A percentile compares a stretch with the other conserved stretches of the same genome.
phyloP scores from a whole-genome alignment of 2,113 vertebrate genomes.

The Corythornis cristatus region DNA sequence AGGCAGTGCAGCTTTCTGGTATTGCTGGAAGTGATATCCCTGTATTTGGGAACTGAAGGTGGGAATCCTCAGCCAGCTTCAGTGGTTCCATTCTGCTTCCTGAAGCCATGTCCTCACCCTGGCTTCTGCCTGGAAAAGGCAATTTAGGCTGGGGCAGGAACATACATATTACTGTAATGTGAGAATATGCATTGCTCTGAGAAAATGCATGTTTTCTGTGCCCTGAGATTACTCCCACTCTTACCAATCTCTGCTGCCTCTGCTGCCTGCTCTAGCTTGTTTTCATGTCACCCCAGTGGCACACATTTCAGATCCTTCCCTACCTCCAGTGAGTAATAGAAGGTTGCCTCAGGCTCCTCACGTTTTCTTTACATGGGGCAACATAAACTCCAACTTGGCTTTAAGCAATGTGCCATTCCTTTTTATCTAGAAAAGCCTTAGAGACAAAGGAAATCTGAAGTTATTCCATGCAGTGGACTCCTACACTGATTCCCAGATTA shows the following conservation, averaged over 20 bases:
- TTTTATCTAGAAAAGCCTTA: background rate
- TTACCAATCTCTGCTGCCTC: background rate
- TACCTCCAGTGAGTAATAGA: background rate
- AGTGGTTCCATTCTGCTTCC: background rate
- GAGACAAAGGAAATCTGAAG: background rate
- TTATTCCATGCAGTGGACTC: background rate
- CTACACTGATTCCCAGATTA: background rate
- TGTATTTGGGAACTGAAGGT: background rate
- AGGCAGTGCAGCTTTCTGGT: background rate
- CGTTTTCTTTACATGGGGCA: background rate
- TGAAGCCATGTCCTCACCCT: background rate
- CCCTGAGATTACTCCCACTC: background rate
- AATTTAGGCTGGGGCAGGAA: background rate
- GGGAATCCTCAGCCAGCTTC: background rate
- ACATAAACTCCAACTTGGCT: background rate
- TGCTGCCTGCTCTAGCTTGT: background rate
- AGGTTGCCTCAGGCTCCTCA: background rate
- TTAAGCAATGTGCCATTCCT: background rate
- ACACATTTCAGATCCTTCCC: background rate
- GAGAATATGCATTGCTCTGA: background rate
- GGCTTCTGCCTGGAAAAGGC: background rate
- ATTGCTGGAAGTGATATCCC: background rate
- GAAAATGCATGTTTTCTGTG: background rate
- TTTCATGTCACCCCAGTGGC: background rate
- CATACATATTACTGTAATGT: accelerated